Percentiles rank a stretch among this genome's conserved stretches.
Evolutionary conservation across 2,888 invertebrate genomes (phyloP).

Genomic region (Euzophera pinguis): DNA sequence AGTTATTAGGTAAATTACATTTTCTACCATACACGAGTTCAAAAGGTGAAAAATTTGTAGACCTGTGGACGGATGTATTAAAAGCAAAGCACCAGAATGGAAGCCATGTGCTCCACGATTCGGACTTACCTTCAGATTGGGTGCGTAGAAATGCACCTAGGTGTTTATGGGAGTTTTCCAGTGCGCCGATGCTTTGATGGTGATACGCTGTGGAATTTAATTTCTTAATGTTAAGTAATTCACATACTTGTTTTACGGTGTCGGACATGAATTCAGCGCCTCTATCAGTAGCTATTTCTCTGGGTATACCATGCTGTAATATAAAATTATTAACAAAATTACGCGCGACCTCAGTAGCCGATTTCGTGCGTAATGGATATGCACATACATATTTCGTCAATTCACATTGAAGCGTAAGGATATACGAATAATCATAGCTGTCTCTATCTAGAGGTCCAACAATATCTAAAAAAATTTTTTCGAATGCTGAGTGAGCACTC

Average conservation of each 20-base stretch:
- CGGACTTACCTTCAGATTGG: background rate
- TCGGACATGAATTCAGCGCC: background rate
- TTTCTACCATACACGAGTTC: slow-evolving; percentile 4
- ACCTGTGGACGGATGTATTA: background rate
- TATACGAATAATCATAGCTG: slow-evolving; percentile 10
- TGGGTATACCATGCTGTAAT: background rate
- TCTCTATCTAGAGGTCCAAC: slow-evolving; percentile 16
- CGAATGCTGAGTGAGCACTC: too few species aligned
- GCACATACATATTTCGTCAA: background rate
- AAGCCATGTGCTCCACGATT: slow-evolving; percentile 8
- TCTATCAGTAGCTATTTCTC: background rate
- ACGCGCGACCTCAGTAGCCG: background rate
- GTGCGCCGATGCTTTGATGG: slow-evolving; percentile 13
- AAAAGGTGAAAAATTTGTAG: background rate
- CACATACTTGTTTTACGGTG: too few species aligned
- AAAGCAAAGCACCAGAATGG: slow-evolving; percentile 9
- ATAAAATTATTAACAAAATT: slow-evolving; percentile 2
- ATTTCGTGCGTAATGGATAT: background rate
- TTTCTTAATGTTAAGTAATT: slow-evolving; percentile 16
- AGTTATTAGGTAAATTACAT: slow-evolving; percentile 4
- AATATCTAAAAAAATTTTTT: slow-evolving; percentile 14
- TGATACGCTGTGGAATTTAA: slow-evolving; percentile 17
- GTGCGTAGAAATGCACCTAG: slow-evolving; percentile 1
- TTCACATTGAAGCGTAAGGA: background rate
- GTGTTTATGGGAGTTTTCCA: slow-evolving; percentile 13